These are phyloP conservation scores for Ptyas mucosa DNA, from an alignment of 2,113 vertebrate genomes.

Conservation along the genomic window DNA sequence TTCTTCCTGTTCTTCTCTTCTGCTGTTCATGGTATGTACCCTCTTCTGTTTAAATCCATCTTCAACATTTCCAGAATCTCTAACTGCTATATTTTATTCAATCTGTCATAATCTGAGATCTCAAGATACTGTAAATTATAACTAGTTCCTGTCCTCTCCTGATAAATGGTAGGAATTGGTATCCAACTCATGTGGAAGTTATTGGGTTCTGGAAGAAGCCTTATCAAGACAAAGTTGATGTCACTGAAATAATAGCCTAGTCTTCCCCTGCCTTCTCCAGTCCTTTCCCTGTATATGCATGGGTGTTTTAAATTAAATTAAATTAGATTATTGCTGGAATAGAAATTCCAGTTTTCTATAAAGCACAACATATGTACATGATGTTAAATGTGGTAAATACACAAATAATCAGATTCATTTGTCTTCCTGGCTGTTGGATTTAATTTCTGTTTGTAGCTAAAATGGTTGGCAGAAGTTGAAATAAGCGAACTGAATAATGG, in stretches of 20 bases:
- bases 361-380: neutral
- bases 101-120: neutral
- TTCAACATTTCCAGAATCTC: neutral
- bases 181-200: neutral
- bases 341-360: neutral
- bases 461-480: neutral
- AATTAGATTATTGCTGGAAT: neutral
- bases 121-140: neutral
- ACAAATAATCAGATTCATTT: neutral
- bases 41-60: neutral
- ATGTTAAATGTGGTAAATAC: neutral
- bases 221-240: neutral
- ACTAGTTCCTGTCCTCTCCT: neutral
- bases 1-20: neutral
- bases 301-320: neutral
- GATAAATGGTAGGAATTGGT: neutral
- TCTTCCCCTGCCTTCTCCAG: neutral
- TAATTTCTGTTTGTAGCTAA: neutral
- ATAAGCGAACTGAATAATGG: neutral
- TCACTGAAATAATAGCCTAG: neutral
- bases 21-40: neutral
- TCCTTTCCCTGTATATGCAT: neutral
- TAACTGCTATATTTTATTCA: neutral
- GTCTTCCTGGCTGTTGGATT: neutral
- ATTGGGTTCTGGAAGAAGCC: neutral